These are phyloP conservation scores for Machaerirhynchus nigripectus DNA, from an alignment of 2,113 vertebrate genomes.

Conservation along the genomic window DNA sequence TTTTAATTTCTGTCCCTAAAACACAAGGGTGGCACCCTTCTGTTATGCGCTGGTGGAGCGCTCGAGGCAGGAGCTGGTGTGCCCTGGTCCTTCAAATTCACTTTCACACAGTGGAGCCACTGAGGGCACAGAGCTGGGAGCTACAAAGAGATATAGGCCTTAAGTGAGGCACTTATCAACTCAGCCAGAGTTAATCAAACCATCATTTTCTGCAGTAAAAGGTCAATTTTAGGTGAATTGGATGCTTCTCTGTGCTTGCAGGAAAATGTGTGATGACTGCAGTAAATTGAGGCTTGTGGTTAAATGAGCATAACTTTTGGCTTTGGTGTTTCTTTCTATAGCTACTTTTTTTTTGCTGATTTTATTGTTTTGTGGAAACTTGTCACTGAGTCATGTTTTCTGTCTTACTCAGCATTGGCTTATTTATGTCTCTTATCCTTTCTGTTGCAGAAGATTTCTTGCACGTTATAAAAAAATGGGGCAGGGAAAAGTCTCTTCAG, in stretches of 20 bases:
- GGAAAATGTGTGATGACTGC: not conserved
- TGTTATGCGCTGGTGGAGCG: accelerated
- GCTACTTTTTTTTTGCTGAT: not conserved
- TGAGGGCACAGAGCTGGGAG: accelerated
- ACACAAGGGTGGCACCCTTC: not conserved
- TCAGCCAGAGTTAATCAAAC: conserved; percentile 12
- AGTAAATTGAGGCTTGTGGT: not conserved
- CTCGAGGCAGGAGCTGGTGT: not conserved
- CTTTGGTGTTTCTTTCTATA: not conserved
- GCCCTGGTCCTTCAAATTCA: not conserved
- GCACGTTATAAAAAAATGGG: not conserved
- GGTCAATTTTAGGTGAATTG: conserved; percentile 15
- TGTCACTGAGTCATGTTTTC: not conserved
- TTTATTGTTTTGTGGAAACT: not conserved
- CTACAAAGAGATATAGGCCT: accelerated
- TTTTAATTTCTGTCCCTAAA: not conserved
- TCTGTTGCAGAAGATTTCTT: not conserved
- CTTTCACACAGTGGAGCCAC: not conserved
- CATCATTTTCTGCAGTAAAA: not conserved
- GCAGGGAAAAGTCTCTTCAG: not conserved
- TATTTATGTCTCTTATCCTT: not conserved
- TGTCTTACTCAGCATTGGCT: not conserved
- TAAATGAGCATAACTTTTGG: not conserved
- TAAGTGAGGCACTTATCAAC: not conserved
- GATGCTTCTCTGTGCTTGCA: not conserved